Evolutionary conservation across 37 sponge, comb jelly and placozoan genomes (phyloP), one percentile per base, ranked within the genome.

Genomic region (Spongilla lacustris): DNA sequence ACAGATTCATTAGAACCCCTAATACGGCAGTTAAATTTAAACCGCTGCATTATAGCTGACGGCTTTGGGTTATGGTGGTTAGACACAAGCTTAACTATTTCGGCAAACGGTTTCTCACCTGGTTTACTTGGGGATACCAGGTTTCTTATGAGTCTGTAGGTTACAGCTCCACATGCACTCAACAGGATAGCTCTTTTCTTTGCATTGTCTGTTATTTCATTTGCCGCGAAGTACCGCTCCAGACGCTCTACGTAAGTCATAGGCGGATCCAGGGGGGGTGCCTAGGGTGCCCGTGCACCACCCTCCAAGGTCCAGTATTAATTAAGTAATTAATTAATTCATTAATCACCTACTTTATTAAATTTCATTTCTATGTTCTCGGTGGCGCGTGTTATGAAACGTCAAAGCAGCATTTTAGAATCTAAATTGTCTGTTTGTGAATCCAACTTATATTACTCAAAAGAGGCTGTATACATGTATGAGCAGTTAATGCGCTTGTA

Each of bases 41-140:
- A 89, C 13, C 84, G 79, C 31, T 83, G 80, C 27, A 84, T 75
- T 9, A 68, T 81, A 12, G 29, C 77, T 21, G 91, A 81, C 9
- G 85, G 86, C 6, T 12, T 41, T 21, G 86, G 89, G 17, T 79
- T 78, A 80, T 33, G 73, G 74, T 83, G 89, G 19, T 83, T 75
- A 6, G 50, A 72, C 31, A 83, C 22, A 13, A 79, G 14, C 68
- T 89, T 24, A n/a, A 79, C 80, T 23, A 89, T 23, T n/a, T 83
- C 84, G 1, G 34, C 66, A 66, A 73, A 83, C 9, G 84, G 33
- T 67, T 83, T 77, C 4, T 89, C 84, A 26, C 29, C 79, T 25
- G 80, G 89, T 35, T 84, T 83, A 14, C 36, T 37, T 14, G 83
- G 83, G 10, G 77, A 67, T 10, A 85, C 48, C 27, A 85, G 80